Evolutionary conservation across 2,797 vertebrate species (phyloP), one percentile per base, ranked within the genome.

Genomic region (Podargus strigoides): DNA sequence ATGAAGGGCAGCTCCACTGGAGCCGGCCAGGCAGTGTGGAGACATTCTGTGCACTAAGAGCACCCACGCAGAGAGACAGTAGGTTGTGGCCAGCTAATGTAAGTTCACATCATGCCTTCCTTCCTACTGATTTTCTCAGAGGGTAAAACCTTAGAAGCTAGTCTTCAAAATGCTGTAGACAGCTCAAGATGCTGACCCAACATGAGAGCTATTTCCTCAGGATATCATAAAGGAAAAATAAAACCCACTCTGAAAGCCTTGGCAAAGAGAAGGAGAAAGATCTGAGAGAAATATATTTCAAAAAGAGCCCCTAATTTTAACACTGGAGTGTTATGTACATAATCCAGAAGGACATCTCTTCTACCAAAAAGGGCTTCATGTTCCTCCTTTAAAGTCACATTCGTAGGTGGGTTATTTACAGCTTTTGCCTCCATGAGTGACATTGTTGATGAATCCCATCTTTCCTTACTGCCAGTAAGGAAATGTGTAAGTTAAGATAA

Each of bases 181-280:
- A 86, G 87, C 83, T 94, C 91, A 96, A 95, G 94, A 94, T 95
- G 83, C 93, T 95, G 94, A 95, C 90, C 80, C 83, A 94, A 90
- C 24, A 82, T 82, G 88, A 95, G 93, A 95, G 85, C 59, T 85
- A 63, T 94, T 91, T 95, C 96, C 90, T 95, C 20, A 73, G 91
- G 92, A 39, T 66, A 87, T 76, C 60, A 36, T 60, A 79, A 88
- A 84, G 26, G 47, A 72, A 91, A 94, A 88, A 84, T 12, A 69
- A 88, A 94, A 28, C 39, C 50, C 19, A 52, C 28, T 73, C 70
- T 76, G 90, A 86, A 94, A 88, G 62, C 46, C 59, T 84, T 59
- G 55, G 73, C 77, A 76, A 86, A 76, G 83, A 81, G 64, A 83
- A 46, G 30, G 30, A 77, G 62, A 81, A 90, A 84, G 62, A 85